Evolutionary conservation across 2,888 invertebrate species (phyloP).

Genomic region (Apamea anceps): DNA sequence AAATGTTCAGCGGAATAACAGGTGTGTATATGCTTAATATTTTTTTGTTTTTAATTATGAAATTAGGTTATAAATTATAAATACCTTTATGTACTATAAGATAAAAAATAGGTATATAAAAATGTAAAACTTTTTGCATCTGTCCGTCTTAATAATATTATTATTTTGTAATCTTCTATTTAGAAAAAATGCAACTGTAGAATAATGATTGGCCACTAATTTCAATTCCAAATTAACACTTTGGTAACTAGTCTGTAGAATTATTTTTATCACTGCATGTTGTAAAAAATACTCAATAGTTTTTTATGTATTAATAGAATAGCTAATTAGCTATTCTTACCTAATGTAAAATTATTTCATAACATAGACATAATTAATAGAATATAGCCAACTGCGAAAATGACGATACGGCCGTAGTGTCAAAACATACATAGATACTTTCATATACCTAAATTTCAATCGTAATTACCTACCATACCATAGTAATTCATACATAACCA

Average conservation of each 20-base stretch:
- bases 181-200: constrained; percentile 28
- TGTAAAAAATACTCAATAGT: constrained; percentile 6
- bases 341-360: neutral
- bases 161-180: neutral
- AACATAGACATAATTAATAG: neutral
- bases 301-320: neutral
- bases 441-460: neutral
- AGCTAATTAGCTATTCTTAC: neutral
- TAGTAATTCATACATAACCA: neutral
- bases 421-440: neutral
- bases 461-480: neutral
- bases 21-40: constrained; percentile 72
- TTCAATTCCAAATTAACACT: constrained; percentile 41
- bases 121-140: constrained; percentile 1
- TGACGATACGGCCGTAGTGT: neutral
- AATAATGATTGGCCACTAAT: constrained; percentile 31
- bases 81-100: too few species aligned
- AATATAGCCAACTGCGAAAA: neutral
- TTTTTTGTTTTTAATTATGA: neutral
- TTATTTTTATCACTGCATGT: constrained; percentile 47
- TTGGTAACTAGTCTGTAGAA: constrained; percentile 36
- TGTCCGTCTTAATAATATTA: neutral
- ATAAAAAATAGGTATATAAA: neutral
- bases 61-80: neutral
- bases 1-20: constrained; percentile 89